Evolutionary conservation across 1,140 invertebrate species (phyloP).

Genomic region (Sesamia nonagrioides): DNA sequence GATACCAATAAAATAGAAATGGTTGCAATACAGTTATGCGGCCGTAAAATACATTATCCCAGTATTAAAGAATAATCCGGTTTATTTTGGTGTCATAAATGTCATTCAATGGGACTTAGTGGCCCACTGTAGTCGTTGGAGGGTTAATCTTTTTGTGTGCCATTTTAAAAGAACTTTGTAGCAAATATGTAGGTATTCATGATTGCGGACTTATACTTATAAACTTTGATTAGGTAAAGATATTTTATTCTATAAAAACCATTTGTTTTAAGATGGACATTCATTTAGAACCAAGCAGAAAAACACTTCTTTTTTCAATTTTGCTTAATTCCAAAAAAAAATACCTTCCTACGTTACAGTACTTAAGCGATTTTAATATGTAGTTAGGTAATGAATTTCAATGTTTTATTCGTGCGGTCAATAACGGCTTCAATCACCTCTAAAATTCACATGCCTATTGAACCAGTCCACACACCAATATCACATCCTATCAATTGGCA

Average conservation of each 20-base stretch:
- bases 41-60: conserved; percentile 43
- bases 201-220: no score
- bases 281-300: no score
- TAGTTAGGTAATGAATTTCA: neutral
- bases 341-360: neutral
- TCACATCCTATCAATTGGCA: conserved; percentile 13
- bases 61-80: conserved; percentile 43
- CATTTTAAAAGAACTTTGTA: neutral
- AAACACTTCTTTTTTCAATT: no score
- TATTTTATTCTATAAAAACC: no score
- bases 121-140: conserved; percentile 24
- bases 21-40: conserved; percentile 44
- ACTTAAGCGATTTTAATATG: neutral
- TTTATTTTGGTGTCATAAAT: conserved; percentile 44
- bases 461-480: neutral
- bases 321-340: no score
- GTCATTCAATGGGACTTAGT: conserved; percentile 33
- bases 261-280: no score
- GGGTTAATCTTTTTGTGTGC: conserved; percentile 16
- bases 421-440: neutral
- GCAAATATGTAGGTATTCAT: neutral
- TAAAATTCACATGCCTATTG: neutral
- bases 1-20: conserved; percentile 49
- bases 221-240: no score
- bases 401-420: neutral